These are phyloP conservation scores for Belgica antarctica DNA, from an alignment of 2,888 invertebrate genomes.

Conservation along the genomic window DNA sequence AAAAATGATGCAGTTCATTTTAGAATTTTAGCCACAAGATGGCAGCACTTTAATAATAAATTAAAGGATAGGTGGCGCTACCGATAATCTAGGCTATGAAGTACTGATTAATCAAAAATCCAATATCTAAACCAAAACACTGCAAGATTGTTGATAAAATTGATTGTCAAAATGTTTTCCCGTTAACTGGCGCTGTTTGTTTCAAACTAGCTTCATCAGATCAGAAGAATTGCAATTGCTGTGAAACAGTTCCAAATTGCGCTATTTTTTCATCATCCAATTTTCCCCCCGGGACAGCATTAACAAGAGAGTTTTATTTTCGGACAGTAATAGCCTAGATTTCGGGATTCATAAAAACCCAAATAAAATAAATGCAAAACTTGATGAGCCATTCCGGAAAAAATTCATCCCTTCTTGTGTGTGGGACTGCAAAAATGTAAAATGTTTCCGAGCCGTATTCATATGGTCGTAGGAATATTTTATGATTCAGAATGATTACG, in stretches of 20 bases:
- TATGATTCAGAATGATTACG: background rate
- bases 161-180: background rate
- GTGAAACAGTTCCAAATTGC: too few relatives aligned
- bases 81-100: too few relatives aligned
- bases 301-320: background rate
- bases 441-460: background rate
- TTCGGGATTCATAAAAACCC: conserved; percentile 11
- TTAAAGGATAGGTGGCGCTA: too few relatives aligned
- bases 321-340: background rate
- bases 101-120: too few relatives aligned
- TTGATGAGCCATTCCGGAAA: background rate
- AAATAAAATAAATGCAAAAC: conserved; percentile 10
- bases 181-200: background rate
- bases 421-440: background rate
- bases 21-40: too few relatives aligned
- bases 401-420: background rate
- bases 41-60: too few relatives aligned
- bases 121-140: too few relatives aligned
- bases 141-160: too few relatives aligned
- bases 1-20: too few relatives aligned
- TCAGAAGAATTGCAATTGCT: background rate
- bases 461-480: background rate
- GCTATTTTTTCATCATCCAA: too few relatives aligned
- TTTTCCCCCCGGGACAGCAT: background rate
- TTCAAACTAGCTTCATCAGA: background rate